Conservation (phyloP, 1,140 invertebrate species). For the Drosophila obscura region DNA sequence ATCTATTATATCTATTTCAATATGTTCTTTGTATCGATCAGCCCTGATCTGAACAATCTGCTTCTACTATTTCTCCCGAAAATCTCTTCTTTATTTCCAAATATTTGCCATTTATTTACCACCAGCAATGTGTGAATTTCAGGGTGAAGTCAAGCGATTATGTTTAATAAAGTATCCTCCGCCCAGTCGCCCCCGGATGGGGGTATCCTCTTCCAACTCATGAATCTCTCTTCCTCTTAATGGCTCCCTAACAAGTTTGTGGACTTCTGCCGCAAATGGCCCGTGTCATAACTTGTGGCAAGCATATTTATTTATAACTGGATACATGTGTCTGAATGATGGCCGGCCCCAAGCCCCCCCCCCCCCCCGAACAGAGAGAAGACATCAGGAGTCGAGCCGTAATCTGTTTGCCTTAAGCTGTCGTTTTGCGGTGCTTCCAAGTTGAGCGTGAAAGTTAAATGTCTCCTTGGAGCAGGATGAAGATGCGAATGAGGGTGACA, state of each 20-base stretch:
- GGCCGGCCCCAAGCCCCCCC: neutral
- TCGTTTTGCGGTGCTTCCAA: conserved; percentile 25
- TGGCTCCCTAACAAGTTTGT: conserved; percentile 48
- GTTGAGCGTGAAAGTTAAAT: conserved; percentile 54
- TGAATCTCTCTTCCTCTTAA: conserved; percentile 28
- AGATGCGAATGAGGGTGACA: conserved; percentile 15
- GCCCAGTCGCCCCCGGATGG: conserved; percentile 34
- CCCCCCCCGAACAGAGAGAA: conserved; percentile 14
- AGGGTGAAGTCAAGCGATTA: too few species aligned
- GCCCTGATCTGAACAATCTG: too few species aligned
- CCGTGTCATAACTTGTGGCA: conserved; percentile 78
- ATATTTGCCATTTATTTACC: too few species aligned
- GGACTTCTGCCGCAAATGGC: conserved; percentile 70
- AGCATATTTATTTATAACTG: conserved; percentile 78
- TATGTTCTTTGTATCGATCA: too few species aligned
- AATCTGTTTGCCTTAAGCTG: conserved; percentile 43
- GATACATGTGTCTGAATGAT: conserved; percentile 60
- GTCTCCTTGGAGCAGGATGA: conserved; percentile 29
- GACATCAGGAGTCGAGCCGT: conserved; percentile 39
- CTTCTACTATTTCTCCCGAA: too few species aligned
- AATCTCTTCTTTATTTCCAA: too few species aligned
- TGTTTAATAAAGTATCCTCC: neutral
- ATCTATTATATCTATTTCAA: too few species aligned
- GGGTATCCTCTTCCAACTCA: conserved; percentile 38
- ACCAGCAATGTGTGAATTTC: too few species aligned